Conservation (phyloP, 64 coral and sea anemone genomes). For the Dendrophyllia cribrosa region DNA sequence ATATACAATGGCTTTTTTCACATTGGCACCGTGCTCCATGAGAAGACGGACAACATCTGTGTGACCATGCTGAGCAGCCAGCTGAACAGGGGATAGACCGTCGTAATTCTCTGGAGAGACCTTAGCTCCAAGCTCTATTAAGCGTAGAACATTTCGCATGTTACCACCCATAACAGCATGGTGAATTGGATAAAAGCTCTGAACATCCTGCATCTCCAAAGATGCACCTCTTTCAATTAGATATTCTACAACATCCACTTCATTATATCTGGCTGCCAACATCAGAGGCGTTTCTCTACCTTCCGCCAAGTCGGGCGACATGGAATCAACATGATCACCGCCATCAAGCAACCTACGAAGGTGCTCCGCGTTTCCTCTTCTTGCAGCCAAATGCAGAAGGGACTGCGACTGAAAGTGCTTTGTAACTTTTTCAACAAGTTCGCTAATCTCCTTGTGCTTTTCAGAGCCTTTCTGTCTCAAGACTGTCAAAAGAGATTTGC, state of each 20-base stretch:
- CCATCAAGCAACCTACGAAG: slow-evolving; percentile 29
- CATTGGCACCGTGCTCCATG: no score
- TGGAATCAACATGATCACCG: slow-evolving; percentile 31
- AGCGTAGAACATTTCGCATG: no score
- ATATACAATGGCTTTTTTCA: no score
- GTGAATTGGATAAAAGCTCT: no score
- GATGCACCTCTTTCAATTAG: no score
- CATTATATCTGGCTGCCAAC: slow-evolving; percentile 55
- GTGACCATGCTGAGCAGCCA: no score
- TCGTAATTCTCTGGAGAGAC: no score
- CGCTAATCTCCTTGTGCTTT: slow-evolving; percentile 1
- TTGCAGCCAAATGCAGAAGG: slow-evolving; percentile 41
- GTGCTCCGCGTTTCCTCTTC: slow-evolving; percentile 34
- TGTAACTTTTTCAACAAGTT: not conserved
- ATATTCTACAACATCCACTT: not conserved
- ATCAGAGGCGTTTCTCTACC: slow-evolving; percentile 50
- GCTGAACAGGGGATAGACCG: no score
- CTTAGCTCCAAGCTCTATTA: no score
- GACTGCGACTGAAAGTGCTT: slow-evolving; percentile 16
- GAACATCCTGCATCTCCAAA: no score
- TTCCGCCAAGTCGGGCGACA: not conserved
- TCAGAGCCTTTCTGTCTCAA: not conserved
- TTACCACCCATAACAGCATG: no score
- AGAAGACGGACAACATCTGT: no score
- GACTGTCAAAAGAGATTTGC: not conserved